Percentiles rank a stretch among this genome's conserved stretches.
Conservation (phyloP, 2,888 invertebrate genomes). For the Enoplolaimus lenunculus region DNA sequence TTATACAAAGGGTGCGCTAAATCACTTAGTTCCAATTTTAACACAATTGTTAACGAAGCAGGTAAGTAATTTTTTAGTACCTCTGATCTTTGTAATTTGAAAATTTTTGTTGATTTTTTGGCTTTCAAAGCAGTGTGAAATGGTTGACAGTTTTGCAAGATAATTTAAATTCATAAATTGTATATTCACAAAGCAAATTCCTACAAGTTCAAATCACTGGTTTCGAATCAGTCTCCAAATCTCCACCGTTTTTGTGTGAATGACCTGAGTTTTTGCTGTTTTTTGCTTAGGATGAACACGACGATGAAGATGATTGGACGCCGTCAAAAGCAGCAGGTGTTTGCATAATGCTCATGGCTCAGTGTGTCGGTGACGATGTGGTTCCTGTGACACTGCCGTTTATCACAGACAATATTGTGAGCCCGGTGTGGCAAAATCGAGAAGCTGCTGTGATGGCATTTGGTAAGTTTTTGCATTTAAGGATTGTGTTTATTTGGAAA, state of each 20-base stretch:
- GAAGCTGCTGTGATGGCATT: constrained; percentile 99
- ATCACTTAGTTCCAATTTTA: constrained; percentile 80
- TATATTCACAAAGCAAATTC: too few species aligned
- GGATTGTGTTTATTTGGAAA: too few species aligned
- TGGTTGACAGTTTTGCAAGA: too few species aligned
- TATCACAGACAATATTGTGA: constrained; percentile 81
- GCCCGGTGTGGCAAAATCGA: constrained; percentile 51
- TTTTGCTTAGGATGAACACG: constrained; percentile 55
- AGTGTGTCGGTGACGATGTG: constrained; percentile 91
- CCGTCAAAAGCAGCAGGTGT: constrained; percentile 98
- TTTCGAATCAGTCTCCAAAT: too few species aligned
- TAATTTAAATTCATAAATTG: too few species aligned
- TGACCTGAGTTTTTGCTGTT: constrained; percentile 19
- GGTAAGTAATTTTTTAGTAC: constrained; percentile 34
- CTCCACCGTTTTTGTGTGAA: too few species aligned
- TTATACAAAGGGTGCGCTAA: constrained; percentile 94
- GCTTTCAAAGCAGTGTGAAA: too few species aligned
- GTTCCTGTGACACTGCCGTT: constrained; percentile 90
- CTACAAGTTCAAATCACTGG: too few species aligned
- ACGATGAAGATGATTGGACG: constrained; percentile 98
- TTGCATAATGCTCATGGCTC: constrained; percentile 88
- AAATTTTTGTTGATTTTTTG: too few species aligned
- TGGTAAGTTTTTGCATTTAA: constrained; percentile 52
- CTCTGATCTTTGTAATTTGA: not conserved
- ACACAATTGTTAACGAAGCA: constrained; percentile 87